A percentile compares a stretch with the other conserved stretches of the same genome.
Conservation (phyloP, 1,140 invertebrate genomes). For the Lucilia sericata region DNA sequence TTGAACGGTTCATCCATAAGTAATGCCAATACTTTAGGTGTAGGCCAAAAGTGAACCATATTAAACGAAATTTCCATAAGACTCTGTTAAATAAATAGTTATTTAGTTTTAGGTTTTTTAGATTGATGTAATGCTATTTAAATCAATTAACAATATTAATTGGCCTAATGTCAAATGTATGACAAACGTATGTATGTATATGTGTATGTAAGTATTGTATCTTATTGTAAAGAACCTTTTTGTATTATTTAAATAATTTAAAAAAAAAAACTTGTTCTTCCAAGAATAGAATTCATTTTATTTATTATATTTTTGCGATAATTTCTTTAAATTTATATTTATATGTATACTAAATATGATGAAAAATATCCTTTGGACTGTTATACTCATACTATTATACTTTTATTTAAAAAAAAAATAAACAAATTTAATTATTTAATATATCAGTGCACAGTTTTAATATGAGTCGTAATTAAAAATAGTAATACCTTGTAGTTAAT, state of each 20-base stretch:
- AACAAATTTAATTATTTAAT: neutral
- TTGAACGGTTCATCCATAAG: neutral
- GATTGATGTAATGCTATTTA: neutral
- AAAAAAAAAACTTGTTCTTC: constrained; percentile 9
- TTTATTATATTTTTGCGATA: constrained; percentile 27
- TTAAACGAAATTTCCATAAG: constrained; percentile 15
- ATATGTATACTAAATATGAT: neutral
- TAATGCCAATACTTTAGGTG: neutral
- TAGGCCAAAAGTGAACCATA: neutral
- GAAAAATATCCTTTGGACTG: neutral
- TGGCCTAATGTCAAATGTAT: neutral
- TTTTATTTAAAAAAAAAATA: neutral
- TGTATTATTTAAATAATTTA: constrained; percentile 28
- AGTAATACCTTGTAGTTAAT: neutral
- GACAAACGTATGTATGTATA: neutral
- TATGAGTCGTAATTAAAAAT: neutral
- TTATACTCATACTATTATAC: constrained; percentile 8
- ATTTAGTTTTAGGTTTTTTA: constrained; percentile 38
- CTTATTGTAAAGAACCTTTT: constrained; percentile 32
- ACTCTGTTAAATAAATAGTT: constrained; percentile 35
- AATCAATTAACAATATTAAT: neutral
- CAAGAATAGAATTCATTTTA: constrained; percentile 33
- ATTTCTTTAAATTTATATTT: neutral
- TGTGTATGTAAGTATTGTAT: constrained; percentile 30
- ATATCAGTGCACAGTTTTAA: neutral